These are phyloP conservation scores for Rattus norvegicus DNA, from an alignment of 2,113 vertebrate species.

Conservation along the genomic window GRCr8 NC_086019.1:147771001-147771500, in stretches of 20 bases:
- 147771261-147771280: neutral
- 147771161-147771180: neutral
- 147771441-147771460: neutral
- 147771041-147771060: neutral
- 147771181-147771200: no score
- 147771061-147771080: neutral
- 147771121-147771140: no score
- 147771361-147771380: neutral
- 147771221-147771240: neutral
- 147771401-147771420: no score
- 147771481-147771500: neutral
- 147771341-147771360: neutral
- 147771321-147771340: neutral
- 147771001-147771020: neutral
- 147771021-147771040: neutral
- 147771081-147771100: neutral
- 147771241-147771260: neutral
- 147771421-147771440: neutral
- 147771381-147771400: neutral
- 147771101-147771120: neutral
- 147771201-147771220: neutral
- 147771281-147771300: neutral
- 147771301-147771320: neutral
- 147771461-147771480: neutral
- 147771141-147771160: rapidly evolving